Evolutionary conservation across 2,888 invertebrate species (phyloP).

Genomic region (Exocentrus adspersus): DNA sequence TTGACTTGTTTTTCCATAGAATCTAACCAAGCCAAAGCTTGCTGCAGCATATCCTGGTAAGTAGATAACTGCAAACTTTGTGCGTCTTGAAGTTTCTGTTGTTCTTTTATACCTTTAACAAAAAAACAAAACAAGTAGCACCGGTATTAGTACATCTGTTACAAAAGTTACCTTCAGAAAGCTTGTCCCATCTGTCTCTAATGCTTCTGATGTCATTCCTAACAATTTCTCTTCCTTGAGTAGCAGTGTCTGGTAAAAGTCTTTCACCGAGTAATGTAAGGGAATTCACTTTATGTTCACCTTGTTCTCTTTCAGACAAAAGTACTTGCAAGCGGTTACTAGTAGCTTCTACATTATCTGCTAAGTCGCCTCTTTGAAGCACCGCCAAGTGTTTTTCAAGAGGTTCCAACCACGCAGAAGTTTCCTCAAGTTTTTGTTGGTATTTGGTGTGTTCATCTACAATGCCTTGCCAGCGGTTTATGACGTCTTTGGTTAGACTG

Average conservation of each 20-base stretch:
- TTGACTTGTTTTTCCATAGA: conserved; percentile 82
- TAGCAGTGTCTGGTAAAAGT: conserved; percentile 91
- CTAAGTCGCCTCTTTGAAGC: conserved; percentile 70
- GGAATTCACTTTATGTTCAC: conserved; percentile 79
- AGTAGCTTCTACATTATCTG: conserved; percentile 72
- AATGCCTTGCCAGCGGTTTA: conserved; percentile 84
- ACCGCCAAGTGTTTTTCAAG: conserved; percentile 77
- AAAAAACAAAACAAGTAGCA: neutral
- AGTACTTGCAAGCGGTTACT: conserved; percentile 77
- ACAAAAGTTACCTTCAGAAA: conserved; percentile 73
- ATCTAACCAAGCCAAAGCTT: conserved; percentile 87
- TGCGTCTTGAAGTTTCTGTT: conserved; percentile 86
- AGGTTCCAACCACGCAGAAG: conserved; percentile 80
- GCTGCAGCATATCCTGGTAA: conserved; percentile 86
- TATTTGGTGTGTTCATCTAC: conserved; percentile 86
- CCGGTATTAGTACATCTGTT: neutral
- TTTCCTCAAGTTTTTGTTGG: conserved; percentile 77
- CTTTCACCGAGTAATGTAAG: conserved; percentile 85
- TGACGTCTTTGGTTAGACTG: conserved; percentile 84
- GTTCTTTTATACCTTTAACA: conserved; percentile 73
- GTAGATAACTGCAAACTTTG: conserved; percentile 85
- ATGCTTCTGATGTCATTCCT: conserved; percentile 84
- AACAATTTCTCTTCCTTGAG: conserved; percentile 88
- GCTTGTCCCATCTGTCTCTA: conserved; percentile 87
- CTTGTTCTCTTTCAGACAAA: conserved; percentile 84